Percentiles rank a stretch among this genome's conserved stretches.
Conservation (phyloP, 2,797 vertebrate species). For the Leptodactylus fallax region DNA sequence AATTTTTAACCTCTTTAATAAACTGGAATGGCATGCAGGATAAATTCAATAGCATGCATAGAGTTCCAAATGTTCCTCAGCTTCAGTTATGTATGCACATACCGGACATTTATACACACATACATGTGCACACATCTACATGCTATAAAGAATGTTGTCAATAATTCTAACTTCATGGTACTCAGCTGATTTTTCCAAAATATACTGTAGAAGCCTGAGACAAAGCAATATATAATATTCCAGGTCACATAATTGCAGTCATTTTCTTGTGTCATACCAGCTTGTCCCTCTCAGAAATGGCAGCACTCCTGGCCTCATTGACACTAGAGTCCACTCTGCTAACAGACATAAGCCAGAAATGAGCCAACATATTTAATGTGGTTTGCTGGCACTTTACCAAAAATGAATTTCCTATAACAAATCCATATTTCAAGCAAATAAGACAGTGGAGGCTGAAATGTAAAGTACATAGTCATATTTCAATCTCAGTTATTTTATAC, state of each 20-base stretch:
- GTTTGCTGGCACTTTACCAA: not conserved
- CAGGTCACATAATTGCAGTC: not conserved
- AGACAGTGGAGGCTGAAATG: not conserved
- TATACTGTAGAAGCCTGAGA: not conserved
- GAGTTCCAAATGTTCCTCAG: not conserved
- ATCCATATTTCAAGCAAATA: not conserved
- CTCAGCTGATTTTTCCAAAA: not conserved
- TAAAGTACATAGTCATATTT: not conserved
- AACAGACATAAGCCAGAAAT: not conserved
- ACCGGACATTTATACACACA: not conserved
- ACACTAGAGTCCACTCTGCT: not conserved
- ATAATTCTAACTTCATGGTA: not conserved
- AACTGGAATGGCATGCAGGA: slow-evolving; percentile 80
- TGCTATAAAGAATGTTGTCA: no score
- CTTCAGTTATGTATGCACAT: not conserved
- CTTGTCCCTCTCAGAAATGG: not conserved
- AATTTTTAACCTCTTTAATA: slow-evolving; percentile 85
- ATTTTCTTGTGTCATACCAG: no score
- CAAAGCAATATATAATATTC: not conserved
- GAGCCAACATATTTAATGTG: not conserved
- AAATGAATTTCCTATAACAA: not conserved
- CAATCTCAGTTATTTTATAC: not conserved
- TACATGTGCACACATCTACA: not conserved
- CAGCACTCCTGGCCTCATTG: not conserved
- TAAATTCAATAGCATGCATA: slow-evolving; percentile 72